phyloP scores from a whole-genome alignment of 2,888 invertebrate genomes.

The Saturnia pavonia region DNA sequence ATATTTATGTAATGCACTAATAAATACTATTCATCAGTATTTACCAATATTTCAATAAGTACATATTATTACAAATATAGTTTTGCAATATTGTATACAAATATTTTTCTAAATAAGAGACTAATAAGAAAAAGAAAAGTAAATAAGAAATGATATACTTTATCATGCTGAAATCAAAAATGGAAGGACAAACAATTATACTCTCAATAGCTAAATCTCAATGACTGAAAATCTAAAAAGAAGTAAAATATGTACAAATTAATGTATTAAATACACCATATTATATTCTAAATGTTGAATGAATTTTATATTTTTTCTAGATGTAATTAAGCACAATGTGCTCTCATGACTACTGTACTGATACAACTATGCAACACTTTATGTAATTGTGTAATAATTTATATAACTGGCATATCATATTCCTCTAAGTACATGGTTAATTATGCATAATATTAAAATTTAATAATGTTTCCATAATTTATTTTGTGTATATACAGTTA shows the following conservation, averaged over 20 bases:
- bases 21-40: neutral
- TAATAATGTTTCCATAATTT: neutral
- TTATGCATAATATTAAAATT: neutral
- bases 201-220: too few species aligned
- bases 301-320: neutral
- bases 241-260: neutral
- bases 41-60: neutral
- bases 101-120: too few species aligned
- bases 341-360: neutral
- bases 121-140: too few species aligned
- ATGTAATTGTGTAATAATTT: constrained; percentile 60
- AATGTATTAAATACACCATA: neutral
- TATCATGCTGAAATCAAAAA: too few species aligned
- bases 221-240: neutral
- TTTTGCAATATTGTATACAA: too few species aligned
- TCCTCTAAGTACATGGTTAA: neutral
- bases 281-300: neutral
- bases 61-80: too few species aligned
- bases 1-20: neutral
- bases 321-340: constrained; percentile 9
- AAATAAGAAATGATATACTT: too few species aligned
- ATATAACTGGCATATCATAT: constrained; percentile 25
- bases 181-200: too few species aligned
- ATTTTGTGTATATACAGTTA: neutral
- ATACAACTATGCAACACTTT: constrained; percentile 35